Evolutionary conservation across 2,797 vertebrate genomes (phyloP).

Genomic region (Phataginus tricuspis): DNA sequence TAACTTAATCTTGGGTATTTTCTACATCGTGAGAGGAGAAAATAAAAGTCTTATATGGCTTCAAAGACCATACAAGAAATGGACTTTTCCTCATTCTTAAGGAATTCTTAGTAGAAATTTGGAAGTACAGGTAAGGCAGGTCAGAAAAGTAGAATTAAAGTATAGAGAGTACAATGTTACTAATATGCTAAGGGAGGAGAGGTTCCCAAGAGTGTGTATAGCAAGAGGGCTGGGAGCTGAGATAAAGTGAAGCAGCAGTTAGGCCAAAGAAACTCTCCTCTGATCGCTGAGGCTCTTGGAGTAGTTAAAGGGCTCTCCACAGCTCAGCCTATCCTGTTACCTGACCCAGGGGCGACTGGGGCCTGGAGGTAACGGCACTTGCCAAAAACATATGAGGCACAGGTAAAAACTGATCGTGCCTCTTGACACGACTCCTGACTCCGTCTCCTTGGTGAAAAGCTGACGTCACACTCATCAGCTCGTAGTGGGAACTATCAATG

Average conservation of each 20-base stretch:
- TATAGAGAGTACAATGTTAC: background rate
- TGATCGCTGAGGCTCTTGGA: background rate
- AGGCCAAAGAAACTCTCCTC: background rate
- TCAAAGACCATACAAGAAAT: constrained; percentile 17
- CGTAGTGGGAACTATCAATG: background rate
- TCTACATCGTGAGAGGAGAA: background rate
- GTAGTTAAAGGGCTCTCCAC: background rate
- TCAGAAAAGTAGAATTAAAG: background rate
- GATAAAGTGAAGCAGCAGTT: background rate
- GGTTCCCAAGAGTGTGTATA: background rate
- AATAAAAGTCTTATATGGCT: background rate
- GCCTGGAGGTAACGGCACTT: background rate
- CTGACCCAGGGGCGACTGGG: background rate
- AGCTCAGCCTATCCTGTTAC: background rate
- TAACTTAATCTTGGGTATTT: background rate
- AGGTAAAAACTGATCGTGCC: background rate
- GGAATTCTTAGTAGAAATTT: background rate
- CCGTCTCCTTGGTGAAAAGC: background rate
- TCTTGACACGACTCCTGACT: background rate
- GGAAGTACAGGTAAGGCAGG: background rate
- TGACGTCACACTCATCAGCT: background rate
- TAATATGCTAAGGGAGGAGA: background rate
- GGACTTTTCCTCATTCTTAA: background rate
- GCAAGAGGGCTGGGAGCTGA: background rate
- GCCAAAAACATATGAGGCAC: background rate